Base-by-base conservation (phyloP, 2,888 invertebrate genomes). In the Drosophila macrothrix region DNA sequence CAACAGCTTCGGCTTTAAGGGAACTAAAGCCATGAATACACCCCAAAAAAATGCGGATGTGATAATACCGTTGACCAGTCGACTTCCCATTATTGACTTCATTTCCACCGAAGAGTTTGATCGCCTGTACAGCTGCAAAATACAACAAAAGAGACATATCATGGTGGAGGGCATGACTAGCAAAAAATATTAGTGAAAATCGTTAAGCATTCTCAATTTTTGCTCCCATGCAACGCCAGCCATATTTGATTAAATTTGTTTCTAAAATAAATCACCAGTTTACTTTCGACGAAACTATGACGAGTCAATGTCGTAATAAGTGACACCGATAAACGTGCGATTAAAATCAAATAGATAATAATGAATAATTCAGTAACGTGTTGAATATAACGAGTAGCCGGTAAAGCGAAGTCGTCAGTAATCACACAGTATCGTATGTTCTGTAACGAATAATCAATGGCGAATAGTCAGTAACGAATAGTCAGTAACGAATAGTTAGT, bases 31-130 rank as follows among this genome's bases (percentile, higher is more conserved):
- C 4, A 3, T 22, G 3, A 28, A 16, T 19, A 39, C 12, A 22
- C 4, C 9, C 9, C 46, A 28, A 5, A 67, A 28, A n/a, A 28
- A 22, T 2, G 52, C 10, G 2, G 50, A 83, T 4, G 9, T 83
- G 25, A 68, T 66, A n/a, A 73, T 87, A n/a, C 90, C 86, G 4
- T 58, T 90, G 19, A 71, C 78, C 29, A 71, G 28, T 7, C 87
- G 71, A 14, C 41, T 88, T 61, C 90, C 90, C 52, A 78, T 87
- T 66, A 88, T 90, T 41, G 86, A 87, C 39, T 83, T 88, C 19
- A 85, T 88, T 12, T 85, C 85, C 10, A 90, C 90, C 25, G 73
- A 76, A 25, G 85, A 90, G 43, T 85, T 85, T 28, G 67, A 82
- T 3, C 73, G 54, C 3, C 67, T 82, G 67, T 59, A 41, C 14